Evolutionary conservation across 2,113 vertebrate species (phyloP), one percentile per base, ranked within the genome.

Genomic region (Butorides virescens): DNA sequence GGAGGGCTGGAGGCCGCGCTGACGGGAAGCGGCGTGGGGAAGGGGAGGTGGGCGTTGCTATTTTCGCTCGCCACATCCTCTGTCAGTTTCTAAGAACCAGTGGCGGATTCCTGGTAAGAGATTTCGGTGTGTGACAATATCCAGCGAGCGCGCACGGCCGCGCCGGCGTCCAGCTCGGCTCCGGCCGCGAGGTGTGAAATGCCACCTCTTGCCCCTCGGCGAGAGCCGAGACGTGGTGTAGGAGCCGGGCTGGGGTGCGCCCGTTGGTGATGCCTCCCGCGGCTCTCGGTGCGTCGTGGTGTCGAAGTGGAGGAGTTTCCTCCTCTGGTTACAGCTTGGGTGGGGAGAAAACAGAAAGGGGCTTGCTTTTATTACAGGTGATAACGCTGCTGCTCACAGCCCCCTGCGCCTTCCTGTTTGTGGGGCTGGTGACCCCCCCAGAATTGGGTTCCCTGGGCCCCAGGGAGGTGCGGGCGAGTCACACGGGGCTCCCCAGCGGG

Each of bases 41-140:
- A 55, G 81, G 88, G 89, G 93, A 65, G 93, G 66, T 32, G 92
- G 97, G 96, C 37, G 97, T 97, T 96, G 94, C 92, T 96, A 96
- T 97, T 97, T 97, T 97, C 72, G 85, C 95, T 98, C 80, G n/a
- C 98, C 98, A 98, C 98, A 98, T 98, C 98, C 98, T 98, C 98
- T 98, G 97, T 53, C 97, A 97, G 97, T 98, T 98, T 98, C 98
- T 98, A 97, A 98, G 98, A 98, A 98, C n/a, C 2, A 23, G 63
- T 4, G 67, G 95, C 1, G 16, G 81, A 98, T 98, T 98, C 97
- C 98, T 98, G 95, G 98, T 98, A 97, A 97, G 96, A 97, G 95
- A 85, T 92, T 75, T 90, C 9, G 9, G 52, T 29, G 53, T 61
- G 88, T 85, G 92, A 85, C 89, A 58, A 7, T n/a, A 85, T 61